phyloP scores from a whole-genome alignment of 1,140 invertebrate species.

The Calosoma granatense region DNA sequence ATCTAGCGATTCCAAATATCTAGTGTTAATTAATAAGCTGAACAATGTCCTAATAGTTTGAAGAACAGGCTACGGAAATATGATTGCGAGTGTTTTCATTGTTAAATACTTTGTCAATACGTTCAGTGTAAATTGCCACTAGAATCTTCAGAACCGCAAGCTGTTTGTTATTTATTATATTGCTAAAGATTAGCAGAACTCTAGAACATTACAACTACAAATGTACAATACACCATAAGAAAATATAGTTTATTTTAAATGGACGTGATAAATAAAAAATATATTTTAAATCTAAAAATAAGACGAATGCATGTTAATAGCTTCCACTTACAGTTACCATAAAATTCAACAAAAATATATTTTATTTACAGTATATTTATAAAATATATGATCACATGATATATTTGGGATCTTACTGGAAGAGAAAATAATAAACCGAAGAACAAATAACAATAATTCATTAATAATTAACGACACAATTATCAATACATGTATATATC shows the following conservation, averaged over 20 bases:
- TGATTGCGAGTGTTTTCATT: too few relatives aligned
- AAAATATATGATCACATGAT: constrained; percentile 5
- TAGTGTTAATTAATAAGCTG: too few relatives aligned
- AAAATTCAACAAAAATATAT: constrained; percentile 8
- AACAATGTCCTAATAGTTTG: too few relatives aligned
- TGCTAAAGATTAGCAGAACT: background rate
- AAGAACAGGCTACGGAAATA: too few relatives aligned
- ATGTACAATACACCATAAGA: constrained; percentile 1
- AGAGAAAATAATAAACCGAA: background rate
- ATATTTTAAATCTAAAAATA: constrained; percentile 5
- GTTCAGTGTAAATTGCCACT: too few relatives aligned
- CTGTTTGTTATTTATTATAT: background rate
- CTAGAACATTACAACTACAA: constrained; percentile 1
- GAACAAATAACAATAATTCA: too few relatives aligned
- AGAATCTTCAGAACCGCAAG: too few relatives aligned
- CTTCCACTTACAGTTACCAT: background rate
- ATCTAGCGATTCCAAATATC: too few relatives aligned
- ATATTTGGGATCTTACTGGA: constrained; percentile 1
- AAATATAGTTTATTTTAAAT: constrained; percentile 7
- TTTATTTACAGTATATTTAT: constrained; percentile 9
- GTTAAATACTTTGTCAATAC: too few relatives aligned
- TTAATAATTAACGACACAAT: too few relatives aligned
- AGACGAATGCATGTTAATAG: background rate
- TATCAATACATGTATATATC: too few relatives aligned
- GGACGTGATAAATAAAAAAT: constrained; percentile 8